These are phyloP conservation scores for Hirundichthys speculiger DNA, from an alignment of 2,113 vertebrate species.

Conservation along the genomic window DNA sequence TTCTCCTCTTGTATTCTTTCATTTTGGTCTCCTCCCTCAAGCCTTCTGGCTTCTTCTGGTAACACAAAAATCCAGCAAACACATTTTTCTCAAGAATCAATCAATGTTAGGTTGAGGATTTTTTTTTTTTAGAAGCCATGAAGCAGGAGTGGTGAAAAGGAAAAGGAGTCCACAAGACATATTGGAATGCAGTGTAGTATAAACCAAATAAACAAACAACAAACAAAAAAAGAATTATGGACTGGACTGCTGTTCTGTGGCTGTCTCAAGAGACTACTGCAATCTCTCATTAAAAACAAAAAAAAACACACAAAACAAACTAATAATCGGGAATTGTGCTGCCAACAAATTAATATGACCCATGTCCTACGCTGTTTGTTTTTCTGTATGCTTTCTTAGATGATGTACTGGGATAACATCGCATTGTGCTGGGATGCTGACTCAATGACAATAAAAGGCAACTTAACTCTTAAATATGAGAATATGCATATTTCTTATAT, in stretches of 20 bases:
- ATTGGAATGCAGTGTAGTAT: too few relatives aligned
- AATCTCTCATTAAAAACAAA: too few relatives aligned
- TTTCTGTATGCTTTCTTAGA: too few relatives aligned
- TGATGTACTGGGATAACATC: too few relatives aligned
- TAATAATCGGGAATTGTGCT: too few relatives aligned
- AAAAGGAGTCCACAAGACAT: neutral
- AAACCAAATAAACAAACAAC: neutral
- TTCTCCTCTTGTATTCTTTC: constrained; percentile 54
- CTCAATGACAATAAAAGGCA: too few relatives aligned
- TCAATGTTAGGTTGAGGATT: neutral
- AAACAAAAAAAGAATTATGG: constrained; percentile 11
- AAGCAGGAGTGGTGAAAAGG: neutral
- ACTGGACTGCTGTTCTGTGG: neutral
- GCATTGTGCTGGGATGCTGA: too few relatives aligned
- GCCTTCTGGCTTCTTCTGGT: constrained; percentile 68
- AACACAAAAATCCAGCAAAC: constrained; percentile 22
- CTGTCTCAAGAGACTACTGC: neutral
- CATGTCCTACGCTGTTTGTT: too few relatives aligned
- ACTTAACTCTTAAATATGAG: too few relatives aligned
- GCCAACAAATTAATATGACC: too few relatives aligned
- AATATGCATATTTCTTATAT: neutral
- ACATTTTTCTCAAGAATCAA: neutral
- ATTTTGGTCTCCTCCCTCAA: constrained; percentile 51
- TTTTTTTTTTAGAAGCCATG: neutral
- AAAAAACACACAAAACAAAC: too few relatives aligned